Base-by-base conservation (phyloP, 37 sponge, comb jelly and placozoan species). In the Ephydatia muelleri region DNA sequence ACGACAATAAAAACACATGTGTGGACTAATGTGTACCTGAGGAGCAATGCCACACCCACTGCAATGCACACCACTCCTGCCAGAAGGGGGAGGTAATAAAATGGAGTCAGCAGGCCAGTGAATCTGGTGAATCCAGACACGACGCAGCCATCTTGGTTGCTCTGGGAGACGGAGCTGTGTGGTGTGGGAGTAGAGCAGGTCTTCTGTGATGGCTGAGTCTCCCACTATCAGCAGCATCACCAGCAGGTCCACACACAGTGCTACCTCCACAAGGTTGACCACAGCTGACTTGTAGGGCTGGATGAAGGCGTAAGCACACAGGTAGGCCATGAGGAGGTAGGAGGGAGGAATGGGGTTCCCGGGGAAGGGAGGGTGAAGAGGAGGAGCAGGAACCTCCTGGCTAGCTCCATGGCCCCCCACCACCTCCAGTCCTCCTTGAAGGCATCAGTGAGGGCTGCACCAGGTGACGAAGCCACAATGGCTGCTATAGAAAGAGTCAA, bases 401-500 rank as follows among this genome's bases (percentile, higher is more conserved):
- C 33, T 29, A 82, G 76, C 35, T 88, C 88, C 37, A 88, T 72
- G 22, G 49, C 28, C 65, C 27, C n/a, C 88, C 88, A 88, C 88
- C 88, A 88, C 33, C 72, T 72, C 32, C 33, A 34, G 1, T 72
- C 72, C 32, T 35, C 32, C 31, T 72, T 72, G 33, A 34, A 72
- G 32, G 31, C 32, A 72, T 72, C 72, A 14, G 33, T 35, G 72
- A 72, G 32, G 57, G 57, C 57, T 57, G 19, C 16, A 57, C 57
- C 16, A 57, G 57, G 57, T 57, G 57, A 57, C 57, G 57, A 57
- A 57, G 57, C 19, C 19, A 57, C 57, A 5, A 4, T 57, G 57
- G 57, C 16, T 21, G 12, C 57, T 57, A 57, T 14, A n/a, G n/a
- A n/a, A n/a, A n/a, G n/a, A n/a, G n/a, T n/a, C n/a, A n/a, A n/a